Evolutionary conservation across 2,797 vertebrate genomes (phyloP).

Genomic region (Tenualosa ilisha): DNA sequence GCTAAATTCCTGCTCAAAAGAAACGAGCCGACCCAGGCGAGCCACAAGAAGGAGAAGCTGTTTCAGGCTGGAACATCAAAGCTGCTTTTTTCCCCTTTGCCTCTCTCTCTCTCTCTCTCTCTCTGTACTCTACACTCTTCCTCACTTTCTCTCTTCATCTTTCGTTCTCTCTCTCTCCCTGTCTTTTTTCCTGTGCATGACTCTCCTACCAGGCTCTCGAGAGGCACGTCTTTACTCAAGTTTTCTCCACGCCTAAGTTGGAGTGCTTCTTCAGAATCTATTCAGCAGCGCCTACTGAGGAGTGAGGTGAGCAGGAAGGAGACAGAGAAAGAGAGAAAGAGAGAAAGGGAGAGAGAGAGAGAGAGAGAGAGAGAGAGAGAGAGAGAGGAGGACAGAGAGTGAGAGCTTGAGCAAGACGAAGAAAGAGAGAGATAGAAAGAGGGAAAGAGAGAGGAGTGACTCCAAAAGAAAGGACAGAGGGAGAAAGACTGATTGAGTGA

Average conservation of each 20-base stretch:
- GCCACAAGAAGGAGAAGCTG: constrained; percentile 37
- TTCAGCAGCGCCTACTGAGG: constrained; percentile 65
- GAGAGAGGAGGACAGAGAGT: constrained; percentile 22
- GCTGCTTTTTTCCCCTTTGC: constrained; percentile 67
- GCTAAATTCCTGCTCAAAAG: constrained; percentile 42
- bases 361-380: constrained; percentile 41
- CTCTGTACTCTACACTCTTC: constrained; percentile 53
- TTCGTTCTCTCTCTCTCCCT: constrained; percentile 56
- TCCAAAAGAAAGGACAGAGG: background rate
- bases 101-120: constrained; percentile 27
- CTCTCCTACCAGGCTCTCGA: constrained; percentile 66
- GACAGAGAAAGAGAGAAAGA: background rate
- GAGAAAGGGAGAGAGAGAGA: constrained; percentile 35
- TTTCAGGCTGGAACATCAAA: constrained; percentile 65
- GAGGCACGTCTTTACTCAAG: constrained; percentile 68
- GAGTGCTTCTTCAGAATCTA: constrained; percentile 66
- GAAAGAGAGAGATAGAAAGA: constrained; percentile 48
- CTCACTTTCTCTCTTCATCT: constrained; percentile 36
- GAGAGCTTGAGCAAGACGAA: constrained; percentile 23
- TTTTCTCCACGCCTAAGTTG: constrained; percentile 64
- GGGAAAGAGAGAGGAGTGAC: background rate
- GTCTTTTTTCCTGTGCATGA: constrained; percentile 47
- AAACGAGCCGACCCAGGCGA: constrained; percentile 25
- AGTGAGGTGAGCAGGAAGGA: constrained; percentile 38
- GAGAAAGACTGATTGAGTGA: background rate